Conservation (phyloP, 2,113 vertebrate genomes). For the Lontra canadensis region DNA sequence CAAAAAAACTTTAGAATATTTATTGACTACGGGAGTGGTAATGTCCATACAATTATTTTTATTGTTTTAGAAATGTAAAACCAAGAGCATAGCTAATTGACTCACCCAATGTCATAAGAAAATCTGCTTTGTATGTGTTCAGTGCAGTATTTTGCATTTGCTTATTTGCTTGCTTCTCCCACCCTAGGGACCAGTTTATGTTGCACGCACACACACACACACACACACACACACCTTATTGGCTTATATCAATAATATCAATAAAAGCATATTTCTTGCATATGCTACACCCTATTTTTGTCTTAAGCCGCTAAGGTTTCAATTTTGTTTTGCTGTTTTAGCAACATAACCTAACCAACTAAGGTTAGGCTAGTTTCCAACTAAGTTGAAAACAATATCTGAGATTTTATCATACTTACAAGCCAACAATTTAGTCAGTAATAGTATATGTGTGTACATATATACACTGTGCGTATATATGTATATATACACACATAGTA, state of each 20-base stretch:
- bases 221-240: neutral
- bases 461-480: too few relatives aligned
- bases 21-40: neutral
- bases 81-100: neutral
- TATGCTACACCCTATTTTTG: neutral
- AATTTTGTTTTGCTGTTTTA: neutral
- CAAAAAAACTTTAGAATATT: neutral
- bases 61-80: neutral
- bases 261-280: neutral
- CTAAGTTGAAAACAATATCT: neutral
- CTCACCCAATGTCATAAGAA: neutral
- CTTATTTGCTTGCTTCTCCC: neutral
- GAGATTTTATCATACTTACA: neutral
- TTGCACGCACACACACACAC: neutral
- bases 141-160: neutral
- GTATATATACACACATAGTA: neutral
- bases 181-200: neutral
- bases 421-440: too few relatives aligned
- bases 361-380: too few relatives aligned
- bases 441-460: neutral
- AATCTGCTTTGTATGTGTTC: neutral
- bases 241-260: neutral
- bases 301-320: neutral
- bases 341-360: neutral
- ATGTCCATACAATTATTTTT: neutral